Base-by-base conservation (phyloP, 2,888 invertebrate species). In the Melanostoma mellinum region DNA sequence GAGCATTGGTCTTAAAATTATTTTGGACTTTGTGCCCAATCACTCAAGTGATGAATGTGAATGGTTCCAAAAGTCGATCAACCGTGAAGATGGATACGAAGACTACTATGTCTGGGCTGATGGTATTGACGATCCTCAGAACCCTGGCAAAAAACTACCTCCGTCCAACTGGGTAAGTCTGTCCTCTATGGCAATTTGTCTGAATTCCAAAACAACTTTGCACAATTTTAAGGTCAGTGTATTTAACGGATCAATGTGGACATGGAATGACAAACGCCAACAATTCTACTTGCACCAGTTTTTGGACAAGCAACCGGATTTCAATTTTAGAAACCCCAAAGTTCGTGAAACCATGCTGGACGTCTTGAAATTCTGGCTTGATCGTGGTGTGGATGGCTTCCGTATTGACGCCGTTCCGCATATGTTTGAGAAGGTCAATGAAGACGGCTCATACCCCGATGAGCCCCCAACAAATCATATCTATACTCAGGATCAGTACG, bases 1-100 rank as follows among this genome's bases (percentile, higher is more conserved):
- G 46, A 89, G 91, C 56, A 86, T 93, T 35, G 92, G 93, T 1
- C 20, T 90, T 0, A 94, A 93, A 91, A 92, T 94, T 38, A 90
- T 94, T 80, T 89, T 95, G 84, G 93, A 93, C 86, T 92, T 95
- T 85, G 95, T 95, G 6, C 95, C 95, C 6, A 95, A 95, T 89
- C 96, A 96, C 87, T 94, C 95, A 1, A 96, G 96, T 78, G 94
- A 96, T 87, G 92, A 96, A 88, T 96, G 97, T 88, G 93, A 94
- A 46, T 98, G 98, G 98, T 98, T 98, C 89, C 88, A 92, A 74
- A 93, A 94, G 87, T 97, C 97, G 3, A 90, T 94, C 4, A 92
- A 92, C 56, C 92, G 92, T 6, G 92, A 93, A 55, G 92, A 93
- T 0, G 93, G 93, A 0, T 97, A 94, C 88, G 94, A 93, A 30